Percentiles rank a stretch among this genome's conserved stretches.
These are phyloP conservation scores for Antheraea assamensis DNA, from an alignment of 2,888 invertebrate genomes.

Conservation along the genomic window DNA sequence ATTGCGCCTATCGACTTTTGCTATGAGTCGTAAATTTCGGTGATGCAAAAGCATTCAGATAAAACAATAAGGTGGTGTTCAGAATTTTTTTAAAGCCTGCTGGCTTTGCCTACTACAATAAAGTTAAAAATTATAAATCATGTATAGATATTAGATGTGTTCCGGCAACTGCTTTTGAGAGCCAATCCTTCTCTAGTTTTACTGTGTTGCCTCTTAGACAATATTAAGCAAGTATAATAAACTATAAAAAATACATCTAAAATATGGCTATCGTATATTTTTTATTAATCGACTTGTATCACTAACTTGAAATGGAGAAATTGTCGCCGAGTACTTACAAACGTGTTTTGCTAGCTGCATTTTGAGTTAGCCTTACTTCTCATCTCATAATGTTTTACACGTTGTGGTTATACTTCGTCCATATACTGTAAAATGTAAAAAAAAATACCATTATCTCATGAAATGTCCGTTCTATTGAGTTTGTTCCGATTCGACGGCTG, in stretches of 20 bases:
- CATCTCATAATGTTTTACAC: not conserved
- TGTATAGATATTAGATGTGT: not conserved
- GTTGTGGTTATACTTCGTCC: not conserved
- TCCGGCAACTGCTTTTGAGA: not conserved
- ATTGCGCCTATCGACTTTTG: too few relatives aligned
- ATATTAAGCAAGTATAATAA: not conserved
- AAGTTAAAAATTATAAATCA: too few relatives aligned
- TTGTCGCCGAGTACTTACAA: not conserved
- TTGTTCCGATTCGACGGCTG: not conserved
- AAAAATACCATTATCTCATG: constrained; percentile 12
- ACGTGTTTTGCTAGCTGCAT: not conserved
- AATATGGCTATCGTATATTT: not conserved
- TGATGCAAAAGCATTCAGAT: too few relatives aligned
- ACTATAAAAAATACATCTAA: not conserved
- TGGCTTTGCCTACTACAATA: too few relatives aligned
- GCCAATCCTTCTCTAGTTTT: not conserved
- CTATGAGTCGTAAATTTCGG: too few relatives aligned
- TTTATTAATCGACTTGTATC: not conserved
- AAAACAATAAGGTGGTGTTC: too few relatives aligned
- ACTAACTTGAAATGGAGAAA: not conserved
- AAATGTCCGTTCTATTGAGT: not conserved
- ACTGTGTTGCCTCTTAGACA: not conserved
- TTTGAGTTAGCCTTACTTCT: not conserved
- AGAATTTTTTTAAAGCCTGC: too few relatives aligned
- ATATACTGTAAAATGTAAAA: constrained; percentile 1